phyloP scores from a whole-genome alignment of 2,797 vertebrate species.

The Gouania willdenowi region DNA sequence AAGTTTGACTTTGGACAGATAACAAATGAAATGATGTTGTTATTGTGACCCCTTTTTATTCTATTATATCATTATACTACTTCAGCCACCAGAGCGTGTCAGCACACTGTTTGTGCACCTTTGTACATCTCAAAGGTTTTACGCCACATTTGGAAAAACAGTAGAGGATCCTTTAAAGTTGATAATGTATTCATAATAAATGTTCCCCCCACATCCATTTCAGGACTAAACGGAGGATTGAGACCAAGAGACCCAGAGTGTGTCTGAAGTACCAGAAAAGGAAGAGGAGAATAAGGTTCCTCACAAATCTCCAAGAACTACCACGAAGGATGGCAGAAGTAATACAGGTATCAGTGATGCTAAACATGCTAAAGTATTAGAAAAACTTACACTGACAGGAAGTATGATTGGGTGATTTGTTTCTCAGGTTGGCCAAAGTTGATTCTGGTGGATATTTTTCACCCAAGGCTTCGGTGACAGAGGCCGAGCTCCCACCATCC shows the following conservation, averaged over 20 bases:
- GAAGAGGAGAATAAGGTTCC: constrained; percentile 59
- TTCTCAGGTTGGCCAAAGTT: constrained; percentile 67
- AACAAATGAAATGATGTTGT: no score
- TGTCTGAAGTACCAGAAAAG: constrained; percentile 89
- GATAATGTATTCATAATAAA: no score
- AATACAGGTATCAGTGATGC: constrained; percentile 66
- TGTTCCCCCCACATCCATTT: constrained; percentile 46
- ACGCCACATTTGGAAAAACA: no score
- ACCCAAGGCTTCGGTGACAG: constrained; percentile 35
- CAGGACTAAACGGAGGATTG: constrained; percentile 88
- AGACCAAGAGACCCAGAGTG: constrained; percentile 92
- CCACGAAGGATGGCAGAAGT: constrained; percentile 49
- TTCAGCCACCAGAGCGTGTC: no score
- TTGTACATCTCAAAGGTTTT: no score
- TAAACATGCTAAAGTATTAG: no score
- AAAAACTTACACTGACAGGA: neutral
- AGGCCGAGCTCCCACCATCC: constrained; percentile 42
- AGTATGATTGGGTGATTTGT: accelerated
- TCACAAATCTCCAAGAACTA: constrained; percentile 55
- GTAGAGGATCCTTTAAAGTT: no score
- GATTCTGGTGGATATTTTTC: constrained; percentile 65
- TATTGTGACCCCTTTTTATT: no score
- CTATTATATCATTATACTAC: no score
- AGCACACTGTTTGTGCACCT: no score
- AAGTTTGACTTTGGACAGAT: no score